Evolutionary conservation across 1,140 invertebrate genomes (phyloP).

Genomic region (Monochamus saltuarius): DNA sequence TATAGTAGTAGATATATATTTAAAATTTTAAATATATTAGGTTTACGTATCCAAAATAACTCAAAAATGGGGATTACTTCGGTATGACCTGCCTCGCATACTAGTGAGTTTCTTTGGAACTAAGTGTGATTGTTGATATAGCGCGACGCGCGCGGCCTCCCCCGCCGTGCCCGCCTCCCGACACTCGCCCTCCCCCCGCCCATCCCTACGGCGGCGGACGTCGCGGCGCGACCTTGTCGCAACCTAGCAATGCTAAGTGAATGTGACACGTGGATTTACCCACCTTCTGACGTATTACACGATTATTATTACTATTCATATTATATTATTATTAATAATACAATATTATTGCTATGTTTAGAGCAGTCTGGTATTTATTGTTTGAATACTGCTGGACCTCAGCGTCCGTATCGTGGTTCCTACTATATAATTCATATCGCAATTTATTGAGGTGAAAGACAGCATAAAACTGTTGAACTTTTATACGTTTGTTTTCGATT

Average conservation of each 20-base stretch:
- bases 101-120: constrained; percentile 71
- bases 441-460: constrained; percentile 7
- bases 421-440: constrained; percentile 50
- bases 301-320: constrained; percentile 56
- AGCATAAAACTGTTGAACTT: constrained; percentile 16
- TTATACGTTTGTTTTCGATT: constrained; percentile 12
- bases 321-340: constrained; percentile 46
- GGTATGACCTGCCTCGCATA: constrained; percentile 67
- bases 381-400: constrained; percentile 36
- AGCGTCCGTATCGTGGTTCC: constrained; percentile 47
- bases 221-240: constrained; percentile 9
- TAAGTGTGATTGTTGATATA: constrained; percentile 66
- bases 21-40: constrained; percentile 57
- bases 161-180: constrained; percentile 2
- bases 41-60: constrained; percentile 68
- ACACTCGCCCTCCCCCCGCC: background rate
- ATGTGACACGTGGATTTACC: constrained; percentile 45
- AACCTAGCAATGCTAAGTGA: constrained; percentile 49
- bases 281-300: constrained; percentile 49
- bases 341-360: constrained; percentile 46
- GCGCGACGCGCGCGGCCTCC: constrained; percentile 45
- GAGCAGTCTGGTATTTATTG: constrained; percentile 30
- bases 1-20: constrained; percentile 54
- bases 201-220: background rate
- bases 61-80: constrained; percentile 66